Evolutionary conservation across 2,888 invertebrate species (phyloP), one percentile per base, ranked within the genome.

Genomic region (Scaptodrosophila latifasciaeformis): DNA sequence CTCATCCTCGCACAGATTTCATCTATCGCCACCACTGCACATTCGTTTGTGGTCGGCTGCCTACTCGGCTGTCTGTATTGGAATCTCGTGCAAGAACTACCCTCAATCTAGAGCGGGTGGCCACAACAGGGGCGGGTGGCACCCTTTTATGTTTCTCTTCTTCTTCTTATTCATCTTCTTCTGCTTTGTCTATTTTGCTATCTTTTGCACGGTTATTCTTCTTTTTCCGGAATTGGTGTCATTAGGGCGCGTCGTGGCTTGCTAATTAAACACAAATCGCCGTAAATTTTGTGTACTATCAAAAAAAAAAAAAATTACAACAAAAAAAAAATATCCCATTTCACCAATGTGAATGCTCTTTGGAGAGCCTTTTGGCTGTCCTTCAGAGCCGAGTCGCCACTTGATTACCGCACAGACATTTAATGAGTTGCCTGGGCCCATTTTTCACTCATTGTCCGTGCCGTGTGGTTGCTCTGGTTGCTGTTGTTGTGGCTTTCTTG

Each of bases 161-260:
- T 46, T 31, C 4, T 24, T 31, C 29, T 34, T 31, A 46, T 24
- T 29, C 24, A 39, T 46, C 50, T 50, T 30, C 34, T 27, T 37
- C 37, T 34, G 47, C 39, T 29, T 42, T 29, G 6, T 4, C 21
- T 47, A 35, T 48, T 19, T 59, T 37, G 30, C 44, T 29, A 58
- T 63, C 61, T 60, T 54, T 59, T 51, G 35, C 52, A 47, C 31
- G 30, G 39, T 43, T 42, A 10, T 17, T 7, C 24, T 39, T 52
- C 47, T 44, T 66, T 62, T 60, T 66, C 67, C 69, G 70, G 66
- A 78, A 83, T 81, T 65, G 74, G 80, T 82, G 83, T 83, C 81
- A 83, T 81, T 81, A 68, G 82, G 81, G 71, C 79, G 80, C 69
- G 62, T 70, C 66, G 67, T 78, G 70, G 50, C 48, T 63, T 54